These are phyloP conservation scores for Protobothrops flavoviridis DNA, from an alignment of 2,113 vertebrate genomes.

Conservation along the genomic window DNA sequence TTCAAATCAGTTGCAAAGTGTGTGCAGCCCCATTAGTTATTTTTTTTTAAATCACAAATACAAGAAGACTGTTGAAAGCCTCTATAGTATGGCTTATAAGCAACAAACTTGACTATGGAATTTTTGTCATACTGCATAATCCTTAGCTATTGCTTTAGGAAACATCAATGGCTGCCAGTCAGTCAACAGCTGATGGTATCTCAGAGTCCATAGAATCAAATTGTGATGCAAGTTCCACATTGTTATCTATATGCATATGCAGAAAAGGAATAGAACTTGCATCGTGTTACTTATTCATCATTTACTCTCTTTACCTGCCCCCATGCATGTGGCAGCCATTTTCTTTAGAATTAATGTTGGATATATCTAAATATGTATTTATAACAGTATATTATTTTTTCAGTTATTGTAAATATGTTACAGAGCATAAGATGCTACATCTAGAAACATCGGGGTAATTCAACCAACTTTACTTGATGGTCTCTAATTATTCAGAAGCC, in stretches of 20 bases:
- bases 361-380: neutral
- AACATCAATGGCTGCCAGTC: neutral
- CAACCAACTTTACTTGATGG: neutral
- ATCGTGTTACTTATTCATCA: neutral
- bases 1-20: neutral
- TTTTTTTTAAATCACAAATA: neutral
- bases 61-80: neutral
- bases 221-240: neutral
- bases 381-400: neutral
- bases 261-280: neutral
- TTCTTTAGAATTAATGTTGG: neutral
- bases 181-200: neutral
- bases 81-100: neutral
- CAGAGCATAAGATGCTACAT: neutral
- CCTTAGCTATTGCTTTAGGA: neutral
- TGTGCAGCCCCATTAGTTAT: neutral
- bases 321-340: neutral
- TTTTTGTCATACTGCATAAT: neutral
- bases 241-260: neutral
- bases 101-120: neutral
- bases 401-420: neutral
- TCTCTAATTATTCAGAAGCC: neutral
- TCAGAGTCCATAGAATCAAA: neutral
- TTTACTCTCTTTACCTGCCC: neutral
- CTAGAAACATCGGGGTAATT: neutral